Percentiles rank a stretch among this genome's conserved stretches.
These are phyloP conservation scores for Aproaerema taeniolella DNA, from an alignment of 2,888 invertebrate species.

Conservation along the genomic window DNA sequence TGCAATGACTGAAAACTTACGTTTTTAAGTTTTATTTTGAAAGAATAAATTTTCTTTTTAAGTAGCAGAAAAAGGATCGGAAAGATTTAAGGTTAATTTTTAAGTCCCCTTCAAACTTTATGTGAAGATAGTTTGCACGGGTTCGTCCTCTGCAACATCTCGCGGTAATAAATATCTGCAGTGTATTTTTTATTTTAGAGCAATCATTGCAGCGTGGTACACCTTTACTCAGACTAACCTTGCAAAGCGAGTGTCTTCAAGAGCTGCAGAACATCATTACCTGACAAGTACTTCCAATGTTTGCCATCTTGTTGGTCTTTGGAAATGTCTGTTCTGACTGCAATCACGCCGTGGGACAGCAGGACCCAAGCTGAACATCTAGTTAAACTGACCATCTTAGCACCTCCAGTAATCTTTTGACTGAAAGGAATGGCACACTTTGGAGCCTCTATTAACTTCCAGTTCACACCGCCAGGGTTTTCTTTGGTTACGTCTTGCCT, in stretches of 20 bases:
- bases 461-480: constrained; percentile 81
- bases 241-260: constrained; percentile 11
- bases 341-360: constrained; percentile 83
- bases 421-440: constrained; percentile 45
- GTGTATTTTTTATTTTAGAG: neutral
- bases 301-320: constrained; percentile 88
- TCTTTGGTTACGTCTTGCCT: constrained; percentile 84
- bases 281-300: constrained; percentile 84
- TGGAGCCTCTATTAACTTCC: constrained; percentile 87
- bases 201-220: constrained; percentile 2
- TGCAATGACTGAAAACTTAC: neutral
- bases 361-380: constrained; percentile 87
- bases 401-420: constrained; percentile 53
- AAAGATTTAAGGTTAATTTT: no score
- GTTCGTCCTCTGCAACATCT: no score
- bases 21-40: neutral
- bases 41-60: no score
- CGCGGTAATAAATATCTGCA: no score
- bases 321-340: constrained; percentile 87
- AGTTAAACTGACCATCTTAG: constrained; percentile 87
- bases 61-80: no score
- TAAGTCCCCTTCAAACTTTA: no score
- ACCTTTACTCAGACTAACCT: constrained; percentile 11
- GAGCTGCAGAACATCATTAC: constrained; percentile 28
- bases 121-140: no score